Evolutionary conservation across 2,797 vertebrate species (phyloP), one percentile per base, ranked within the genome.

Genomic region (Pelochelys cantorii): DNA sequence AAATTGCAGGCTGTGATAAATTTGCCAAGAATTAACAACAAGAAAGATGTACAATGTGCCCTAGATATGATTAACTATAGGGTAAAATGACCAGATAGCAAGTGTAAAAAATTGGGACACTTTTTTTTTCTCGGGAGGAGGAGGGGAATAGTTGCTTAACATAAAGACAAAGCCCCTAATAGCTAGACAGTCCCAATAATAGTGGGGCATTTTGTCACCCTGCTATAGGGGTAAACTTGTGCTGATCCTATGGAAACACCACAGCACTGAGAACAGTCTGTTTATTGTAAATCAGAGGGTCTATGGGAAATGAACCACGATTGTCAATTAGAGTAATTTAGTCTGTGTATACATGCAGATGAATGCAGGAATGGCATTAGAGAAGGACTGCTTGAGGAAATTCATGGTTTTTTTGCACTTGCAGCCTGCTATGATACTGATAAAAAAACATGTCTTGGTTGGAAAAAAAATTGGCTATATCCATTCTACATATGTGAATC

Each of bases 1-100:
- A 97, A 93, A 97, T 97, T 97, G 93, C 93, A 93, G 84, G 80
- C 94, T 95, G 96, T 97, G 96, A 96, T 96, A 97, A 98, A 95
- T 96, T 93, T 82, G 93, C 94, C 87, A 92, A 91, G 81, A 84
- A 81, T 91, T 55, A 95, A 90, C 88, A 95, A 86, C n/a, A 79
- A 95, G 87, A 91, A 92, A 88, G 82, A 88, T 65, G 86, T 88
- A n/a, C 60, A 83, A 90, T 84, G 59, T 7, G 86, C 83, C 62
- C n/a, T 65, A 78, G 83, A 62, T 93, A 52, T 97, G 97, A 97
- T 93, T 97, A 97, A 96, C 92, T 60, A 42, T 37, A 71, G 68
- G 18, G n/a, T 37, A 37, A 11, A 17, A 10, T 71, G 34, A 71
- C 68, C 34, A 71, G 68, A 22, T 71, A 71, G 34, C 68, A 71